Percentiles rank a stretch among this genome's conserved stretches.
Evolutionary conservation across 1,140 invertebrate genomes (phyloP).

Genomic region (Plodia interpunctella): DNA sequence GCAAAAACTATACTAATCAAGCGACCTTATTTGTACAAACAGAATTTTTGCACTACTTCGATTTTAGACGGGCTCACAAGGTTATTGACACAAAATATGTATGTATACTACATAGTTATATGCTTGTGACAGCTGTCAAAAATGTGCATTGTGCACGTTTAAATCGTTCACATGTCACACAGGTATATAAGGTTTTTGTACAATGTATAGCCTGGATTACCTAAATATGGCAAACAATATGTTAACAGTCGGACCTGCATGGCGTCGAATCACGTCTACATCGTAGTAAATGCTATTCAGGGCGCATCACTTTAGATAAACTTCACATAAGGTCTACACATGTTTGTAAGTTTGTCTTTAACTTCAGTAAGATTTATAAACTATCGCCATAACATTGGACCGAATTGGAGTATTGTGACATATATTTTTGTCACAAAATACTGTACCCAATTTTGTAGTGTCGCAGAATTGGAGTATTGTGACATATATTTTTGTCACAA

Average conservation of each 20-base stretch:
- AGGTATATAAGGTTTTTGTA: background rate
- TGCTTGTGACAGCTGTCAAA: background rate
- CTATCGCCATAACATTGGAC: too few relatives aligned
- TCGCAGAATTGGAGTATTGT: too few relatives aligned
- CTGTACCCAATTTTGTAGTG: too few relatives aligned
- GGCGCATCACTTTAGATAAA: background rate
- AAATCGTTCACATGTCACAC: background rate
- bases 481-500: too few relatives aligned
- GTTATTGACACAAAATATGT: background rate
- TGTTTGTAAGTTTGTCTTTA: background rate
- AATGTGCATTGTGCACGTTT: background rate
- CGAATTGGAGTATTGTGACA: too few relatives aligned
- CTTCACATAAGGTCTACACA: background rate
- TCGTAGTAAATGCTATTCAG: background rate
- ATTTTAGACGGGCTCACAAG: background rate
- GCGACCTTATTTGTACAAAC: too few relatives aligned
- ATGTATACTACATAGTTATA: background rate
- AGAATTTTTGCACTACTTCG: background rate
- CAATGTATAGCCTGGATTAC: background rate
- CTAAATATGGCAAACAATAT: constrained; percentile 1
- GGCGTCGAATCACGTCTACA: background rate
- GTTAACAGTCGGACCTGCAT: constrained; percentile 1
- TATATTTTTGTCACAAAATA: too few relatives aligned
- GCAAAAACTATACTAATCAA: too few relatives aligned
- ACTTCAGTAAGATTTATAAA: too few relatives aligned